Base-by-base conservation (phyloP, 2,888 invertebrate genomes). In the Argyresthia albistria region DNA sequence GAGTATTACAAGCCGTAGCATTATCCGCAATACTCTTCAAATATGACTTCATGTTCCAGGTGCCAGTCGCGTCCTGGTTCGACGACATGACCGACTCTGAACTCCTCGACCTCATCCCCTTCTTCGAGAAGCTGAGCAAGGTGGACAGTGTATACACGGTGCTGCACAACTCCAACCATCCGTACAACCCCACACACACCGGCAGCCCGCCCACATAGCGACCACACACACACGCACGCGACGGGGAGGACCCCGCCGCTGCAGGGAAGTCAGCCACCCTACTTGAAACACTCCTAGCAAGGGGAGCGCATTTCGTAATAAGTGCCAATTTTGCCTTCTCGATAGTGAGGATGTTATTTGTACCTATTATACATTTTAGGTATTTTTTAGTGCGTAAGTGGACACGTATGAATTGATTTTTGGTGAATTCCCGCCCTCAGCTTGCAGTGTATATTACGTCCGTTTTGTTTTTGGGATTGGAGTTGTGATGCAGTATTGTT, bases 21-120 rank as follows among this genome's bases (percentile, higher is more conserved):
- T 9, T 43, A 8, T 14, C 3, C n/a, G n/a, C n/a, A n/a, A n/a
- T n/a, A n/a, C n/a, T n/a, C 1, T 4, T 39, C 3, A 39, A 8
- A 39, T 8, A 39, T 4, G 8, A 6, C 4, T 39, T 39, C 39
- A 39, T 8, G 1, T 78, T 78, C 1, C 79, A 95, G 95, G 97
- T 99, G 80, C 98, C 99, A 74, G 98, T 99, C 62, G 96, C 97
- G 76, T 98, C 98, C 61, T 99, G 99, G 99, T 99, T 99, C 88
- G 99, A 99, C 88, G 99, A 99, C 88, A 96, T 96, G 92, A 93
- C 94, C 71, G 99, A 99, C 88, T 95, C 96, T 57, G 99, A 99
- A 88, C 91, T 99, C 61, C 90, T 97, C 73, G 98, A 99, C 89
- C 90, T 99, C 77, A 95, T 99, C 82, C 99, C 99, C 66, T 96